Evolutionary conservation across 2,797 vertebrate genomes (phyloP), one percentile per base, ranked within the genome.

Genomic region (Hoplostethus mediterraneus): DNA sequence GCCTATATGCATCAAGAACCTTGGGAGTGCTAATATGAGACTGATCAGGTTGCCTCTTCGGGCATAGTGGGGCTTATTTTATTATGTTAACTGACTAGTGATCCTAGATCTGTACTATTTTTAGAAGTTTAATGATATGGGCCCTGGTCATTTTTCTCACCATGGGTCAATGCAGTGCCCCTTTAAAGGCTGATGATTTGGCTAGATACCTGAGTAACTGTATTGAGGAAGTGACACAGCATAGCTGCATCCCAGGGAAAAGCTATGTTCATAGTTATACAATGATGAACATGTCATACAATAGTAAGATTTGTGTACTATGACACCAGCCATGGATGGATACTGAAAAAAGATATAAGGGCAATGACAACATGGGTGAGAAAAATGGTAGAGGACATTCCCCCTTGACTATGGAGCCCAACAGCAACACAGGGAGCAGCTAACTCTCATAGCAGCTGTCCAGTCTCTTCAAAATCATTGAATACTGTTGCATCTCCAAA

Each of bases 161-260:
- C 81, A 80, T 75, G 76, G 60, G 74, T 89, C 84, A 87, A 80
- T 82, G 78, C 72, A 53, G 30, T 49, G 57, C 66, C 56, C 33
- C 65, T 73, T 63, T 17, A 70, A 87, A 90, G 87, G 87, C 89
- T 90, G 85, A 89, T 89, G 78, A 89, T 82, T 82, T 79, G 81
- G 78, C 86, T 89, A 47, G 82, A 93, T 93, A 92, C 92, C 92
- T 92, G 92, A 93, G 92, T 88, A 86, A 93, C 86, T 91, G 88
- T 67, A 86, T 81, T 89, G 87, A 92, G 85, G 80, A 85, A 73
- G 84, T 70, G 89, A 77, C 79, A 86, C 73, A 86, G 80, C 75
- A 74, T 60, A 67, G 75, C 87, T 85, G 55, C 68, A 76, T 66
- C 75, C 82, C 81, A 83, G 77, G 80, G 69, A 80, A 81, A 83